phyloP scores from a whole-genome alignment of 2,113 vertebrate genomes.

The Neotoma lepida region DNA sequence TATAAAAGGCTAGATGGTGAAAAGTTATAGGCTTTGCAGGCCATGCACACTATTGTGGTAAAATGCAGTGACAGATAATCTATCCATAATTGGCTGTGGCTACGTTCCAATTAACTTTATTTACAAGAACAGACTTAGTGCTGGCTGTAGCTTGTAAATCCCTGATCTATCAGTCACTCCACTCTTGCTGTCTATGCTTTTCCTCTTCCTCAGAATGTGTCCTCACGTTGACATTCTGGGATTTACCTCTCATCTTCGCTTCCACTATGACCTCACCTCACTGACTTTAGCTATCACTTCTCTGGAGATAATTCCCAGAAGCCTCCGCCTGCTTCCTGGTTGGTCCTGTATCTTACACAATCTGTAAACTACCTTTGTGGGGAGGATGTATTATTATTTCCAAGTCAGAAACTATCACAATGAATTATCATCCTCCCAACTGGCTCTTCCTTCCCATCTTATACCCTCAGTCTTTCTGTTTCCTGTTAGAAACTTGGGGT shows the following conservation, averaged over 20 bases:
- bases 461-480: slow-evolving; percentile 38
- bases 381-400: neutral
- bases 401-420: neutral
- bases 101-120: slow-evolving; percentile 13
- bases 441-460: slow-evolving; percentile 22
- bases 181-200: neutral
- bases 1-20: neutral
- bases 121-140: neutral
- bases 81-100: neutral
- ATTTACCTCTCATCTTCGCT: neutral
- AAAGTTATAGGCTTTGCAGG: neutral
- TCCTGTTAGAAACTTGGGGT: slow-evolving; percentile 38
- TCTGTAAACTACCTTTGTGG: slow-evolving; percentile 13
- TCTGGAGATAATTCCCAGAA: neutral
- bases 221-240: neutral
- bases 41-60: neutral
- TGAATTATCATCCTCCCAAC: neutral
- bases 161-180: neutral
- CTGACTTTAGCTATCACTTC: slow-evolving; percentile 5
- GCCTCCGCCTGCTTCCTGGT: neutral
- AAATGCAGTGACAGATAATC: neutral
- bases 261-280: neutral
- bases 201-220: neutral
- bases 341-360: neutral
- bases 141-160: neutral